These are phyloP conservation scores for Drosophila navojoa DNA, from an alignment of 1,140 invertebrate genomes.

Conservation along the genomic window DNA sequence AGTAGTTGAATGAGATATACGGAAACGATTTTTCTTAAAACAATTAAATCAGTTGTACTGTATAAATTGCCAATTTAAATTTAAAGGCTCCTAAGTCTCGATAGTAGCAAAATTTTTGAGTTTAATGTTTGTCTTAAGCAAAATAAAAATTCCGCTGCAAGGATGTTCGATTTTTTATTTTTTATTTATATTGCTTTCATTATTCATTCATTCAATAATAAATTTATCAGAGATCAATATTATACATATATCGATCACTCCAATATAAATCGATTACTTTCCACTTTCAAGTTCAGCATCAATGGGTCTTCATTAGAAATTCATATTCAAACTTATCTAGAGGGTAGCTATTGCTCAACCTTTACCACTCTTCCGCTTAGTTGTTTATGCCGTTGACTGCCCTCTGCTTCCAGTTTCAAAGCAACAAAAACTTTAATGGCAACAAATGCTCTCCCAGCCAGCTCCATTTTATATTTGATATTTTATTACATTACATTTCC, in stretches of 20 bases:
- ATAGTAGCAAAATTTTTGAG: too few relatives aligned
- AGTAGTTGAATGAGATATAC: not conserved
- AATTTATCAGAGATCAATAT: too few relatives aligned
- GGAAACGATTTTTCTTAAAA: too few relatives aligned
- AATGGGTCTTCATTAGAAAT: not conserved
- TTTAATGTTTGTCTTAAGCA: too few relatives aligned
- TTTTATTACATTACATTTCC: conserved; percentile 83
- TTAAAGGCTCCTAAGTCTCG: too few relatives aligned
- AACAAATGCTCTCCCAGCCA: conserved; percentile 64
- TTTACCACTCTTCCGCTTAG: conserved; percentile 1
- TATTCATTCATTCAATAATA: too few relatives aligned
- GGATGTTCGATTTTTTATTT: too few relatives aligned
- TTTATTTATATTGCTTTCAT: too few relatives aligned
- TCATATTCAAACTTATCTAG: not conserved
- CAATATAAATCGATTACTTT: not conserved
- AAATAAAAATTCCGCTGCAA: too few relatives aligned
- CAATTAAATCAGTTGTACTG: too few relatives aligned
- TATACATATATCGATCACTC: too few relatives aligned
- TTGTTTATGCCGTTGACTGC: conserved; percentile 1
- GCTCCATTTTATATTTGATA: conserved; percentile 76
- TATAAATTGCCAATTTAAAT: too few relatives aligned
- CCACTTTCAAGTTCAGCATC: not conserved
- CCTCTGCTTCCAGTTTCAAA: conserved; percentile 66
- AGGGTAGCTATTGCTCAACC: not conserved
- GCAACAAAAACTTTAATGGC: conserved; percentile 72